Percentiles rank a stretch among this genome's conserved stretches.
These are phyloP conservation scores for Zoanthus gigantus DNA, from an alignment of 92 coral and sea anemone species.

Conservation along the genomic window DNA sequence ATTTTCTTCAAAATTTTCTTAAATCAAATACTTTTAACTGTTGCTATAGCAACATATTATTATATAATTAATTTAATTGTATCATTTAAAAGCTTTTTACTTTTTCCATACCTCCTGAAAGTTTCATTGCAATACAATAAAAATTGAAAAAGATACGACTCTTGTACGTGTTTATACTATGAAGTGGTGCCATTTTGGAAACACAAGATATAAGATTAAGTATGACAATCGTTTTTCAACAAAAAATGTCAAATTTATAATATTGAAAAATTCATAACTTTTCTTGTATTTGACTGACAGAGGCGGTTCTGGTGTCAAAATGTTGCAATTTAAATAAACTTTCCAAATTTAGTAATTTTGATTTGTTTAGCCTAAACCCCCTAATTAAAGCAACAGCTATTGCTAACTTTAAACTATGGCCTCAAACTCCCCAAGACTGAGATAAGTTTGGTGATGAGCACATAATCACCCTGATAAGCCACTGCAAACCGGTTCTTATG, in stretches of 20 bases:
- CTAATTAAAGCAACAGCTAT: constrained; percentile 4
- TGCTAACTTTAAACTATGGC: constrained; percentile 17
- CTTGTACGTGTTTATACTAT: no score
- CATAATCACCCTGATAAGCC: constrained; percentile 1
- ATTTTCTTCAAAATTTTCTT: no score
- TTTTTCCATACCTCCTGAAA: background rate
- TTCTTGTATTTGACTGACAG: background rate
- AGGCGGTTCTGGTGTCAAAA: constrained; percentile 1
- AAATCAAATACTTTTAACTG: background rate
- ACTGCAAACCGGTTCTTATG: background rate
- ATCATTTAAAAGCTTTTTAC: background rate
- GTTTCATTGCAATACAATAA: background rate
- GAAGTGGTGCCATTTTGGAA: no score
- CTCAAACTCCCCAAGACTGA: background rate
- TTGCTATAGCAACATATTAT: background rate
- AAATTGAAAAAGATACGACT: no score
- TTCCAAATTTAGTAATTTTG: no score
- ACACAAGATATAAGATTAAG: no score
- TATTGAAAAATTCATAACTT: background rate
- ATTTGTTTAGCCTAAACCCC: no score
- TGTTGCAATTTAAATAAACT: background rate
- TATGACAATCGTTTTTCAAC: background rate
- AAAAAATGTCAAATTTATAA: background rate
- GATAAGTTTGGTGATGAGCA: constrained; percentile 8
- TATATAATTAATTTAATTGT: background rate